Percentiles rank a stretch among this genome's conserved stretches.
phyloP scores from a whole-genome alignment of 2,113 vertebrate species.

The Aegithalos caudatus region DNA sequence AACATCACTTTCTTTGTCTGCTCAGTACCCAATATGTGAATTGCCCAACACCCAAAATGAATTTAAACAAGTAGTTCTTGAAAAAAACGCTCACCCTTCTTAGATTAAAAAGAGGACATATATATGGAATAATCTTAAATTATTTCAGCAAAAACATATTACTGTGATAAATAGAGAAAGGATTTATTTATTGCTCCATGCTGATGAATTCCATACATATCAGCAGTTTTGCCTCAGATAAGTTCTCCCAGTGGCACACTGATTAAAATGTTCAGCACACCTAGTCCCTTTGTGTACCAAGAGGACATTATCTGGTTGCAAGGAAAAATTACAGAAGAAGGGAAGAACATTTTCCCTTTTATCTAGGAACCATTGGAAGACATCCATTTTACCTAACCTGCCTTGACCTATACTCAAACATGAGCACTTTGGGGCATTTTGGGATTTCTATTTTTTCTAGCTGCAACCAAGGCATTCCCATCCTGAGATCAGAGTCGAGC shows the following conservation, averaged over 20 bases:
- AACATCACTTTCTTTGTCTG: not conserved
- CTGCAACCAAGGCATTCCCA: not conserved
- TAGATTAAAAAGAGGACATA: not conserved
- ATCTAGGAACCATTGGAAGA: not conserved
- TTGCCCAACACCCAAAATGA: not conserved
- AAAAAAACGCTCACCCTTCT: not conserved
- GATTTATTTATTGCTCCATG: not conserved
- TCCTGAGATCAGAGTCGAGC: not conserved
- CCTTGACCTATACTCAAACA: not conserved
- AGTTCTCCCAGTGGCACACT: not conserved
- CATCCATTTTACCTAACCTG: not conserved
- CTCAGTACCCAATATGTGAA: not conserved
- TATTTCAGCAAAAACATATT: not conserved
- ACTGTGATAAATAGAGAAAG: not conserved
- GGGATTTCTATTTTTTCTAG: not conserved
- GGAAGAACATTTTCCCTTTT: not conserved
- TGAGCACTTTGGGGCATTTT: not conserved
- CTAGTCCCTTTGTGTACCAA: not conserved
- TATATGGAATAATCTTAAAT: not conserved
- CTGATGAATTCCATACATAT: not conserved
- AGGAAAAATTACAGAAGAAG: not conserved
- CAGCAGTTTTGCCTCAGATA: not conserved
- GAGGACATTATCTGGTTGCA: not conserved
- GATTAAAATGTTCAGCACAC: not conserved
- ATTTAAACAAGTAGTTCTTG: not conserved